Evolutionary conservation across 2,113 vertebrate genomes (phyloP), one percentile per base, ranked within the genome.

Genomic region (Myrmecobius fasciatus): DNA sequence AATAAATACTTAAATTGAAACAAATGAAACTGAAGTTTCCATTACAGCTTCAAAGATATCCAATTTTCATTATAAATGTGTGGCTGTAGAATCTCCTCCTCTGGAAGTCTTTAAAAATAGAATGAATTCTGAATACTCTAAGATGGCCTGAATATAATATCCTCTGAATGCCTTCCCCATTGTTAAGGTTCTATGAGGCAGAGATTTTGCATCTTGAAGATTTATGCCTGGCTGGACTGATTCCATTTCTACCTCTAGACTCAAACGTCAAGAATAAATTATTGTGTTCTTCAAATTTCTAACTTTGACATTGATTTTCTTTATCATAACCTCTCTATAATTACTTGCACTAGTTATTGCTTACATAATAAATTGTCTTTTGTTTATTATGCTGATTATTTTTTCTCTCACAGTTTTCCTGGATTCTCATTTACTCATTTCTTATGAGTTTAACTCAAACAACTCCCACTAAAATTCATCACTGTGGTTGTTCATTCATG

Each of bases 401-500:
- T 25, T 75, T 60, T 49, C 26, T 92, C 47, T 56, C 48, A 60
- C 28, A 92, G 43, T 92, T 28, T 56, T 92, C 8, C n/a, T 83
- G 9, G 22, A 24, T 53, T 92, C 12, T 11, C 49, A 90, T 75
- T 90, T 43, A 67, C 28, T 17, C 51, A 11, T 51, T 54, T 93
- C 12, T 95, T 89, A 54, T 53, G 31, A 95, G 94, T 53, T 67
- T 56, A 43, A 8, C 5, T 6, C 93, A 47, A 88, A 36, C 17
- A 88, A 53, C 67, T 75, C 14, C 92, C 26, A 93, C 67, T 20
- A 20, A 91, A 6, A 51, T 92, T 93, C 90, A 51, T 25, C 56
- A 93, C 53, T 95, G 89, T 89, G 89, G 96, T 89, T 93, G 52
- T 25, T 92, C 91, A 95, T 93, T 95, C 67, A 93, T 48, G 93